A percentile compares a stretch with the other conserved stretches of the same genome.
phyloP scores from a whole-genome alignment of 2,797 vertebrate genomes.

The Mus minutoides region DNA sequence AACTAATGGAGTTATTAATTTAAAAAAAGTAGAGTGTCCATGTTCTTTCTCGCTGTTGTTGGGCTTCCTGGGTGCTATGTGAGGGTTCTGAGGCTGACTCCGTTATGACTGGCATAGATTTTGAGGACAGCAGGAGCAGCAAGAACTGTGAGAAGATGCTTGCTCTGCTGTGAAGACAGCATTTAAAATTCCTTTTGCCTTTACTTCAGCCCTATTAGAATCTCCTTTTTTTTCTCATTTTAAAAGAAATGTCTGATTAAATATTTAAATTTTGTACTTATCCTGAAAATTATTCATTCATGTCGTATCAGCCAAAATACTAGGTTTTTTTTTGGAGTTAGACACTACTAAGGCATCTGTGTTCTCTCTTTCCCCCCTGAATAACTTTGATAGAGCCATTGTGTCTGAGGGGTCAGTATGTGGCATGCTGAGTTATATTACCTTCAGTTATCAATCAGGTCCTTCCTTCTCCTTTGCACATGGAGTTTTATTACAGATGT shows the following conservation, averaged over 20 bases:
- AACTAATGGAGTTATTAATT: too few species aligned
- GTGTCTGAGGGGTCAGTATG: not conserved
- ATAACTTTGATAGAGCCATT: not conserved
- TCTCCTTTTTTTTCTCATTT: not conserved
- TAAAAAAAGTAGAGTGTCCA: not conserved
- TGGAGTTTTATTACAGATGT: not conserved
- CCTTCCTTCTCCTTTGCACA: not conserved
- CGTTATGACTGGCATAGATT: not conserved
- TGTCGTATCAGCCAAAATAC: constrained; percentile 40
- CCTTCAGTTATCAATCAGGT: not conserved
- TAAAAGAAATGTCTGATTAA: constrained; percentile 59
- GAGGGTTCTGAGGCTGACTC: not conserved
- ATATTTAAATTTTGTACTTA: constrained; percentile 53
- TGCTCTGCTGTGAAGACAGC: not conserved
- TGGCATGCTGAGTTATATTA: not conserved
- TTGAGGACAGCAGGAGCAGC: not conserved
- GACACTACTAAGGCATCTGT: not conserved
- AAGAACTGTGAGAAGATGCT: not conserved
- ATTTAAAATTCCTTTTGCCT: not conserved
- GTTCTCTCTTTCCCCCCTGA: not conserved
- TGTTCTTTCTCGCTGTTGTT: not conserved
- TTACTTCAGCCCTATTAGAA: not conserved
- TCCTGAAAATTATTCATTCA: constrained; percentile 39
- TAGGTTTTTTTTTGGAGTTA: not conserved
- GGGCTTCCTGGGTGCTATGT: not conserved